Percentiles rank a stretch among this genome's conserved stretches.
Conservation (phyloP, 2,888 invertebrate genomes). For the Leptopilina drosophilae region DNA sequence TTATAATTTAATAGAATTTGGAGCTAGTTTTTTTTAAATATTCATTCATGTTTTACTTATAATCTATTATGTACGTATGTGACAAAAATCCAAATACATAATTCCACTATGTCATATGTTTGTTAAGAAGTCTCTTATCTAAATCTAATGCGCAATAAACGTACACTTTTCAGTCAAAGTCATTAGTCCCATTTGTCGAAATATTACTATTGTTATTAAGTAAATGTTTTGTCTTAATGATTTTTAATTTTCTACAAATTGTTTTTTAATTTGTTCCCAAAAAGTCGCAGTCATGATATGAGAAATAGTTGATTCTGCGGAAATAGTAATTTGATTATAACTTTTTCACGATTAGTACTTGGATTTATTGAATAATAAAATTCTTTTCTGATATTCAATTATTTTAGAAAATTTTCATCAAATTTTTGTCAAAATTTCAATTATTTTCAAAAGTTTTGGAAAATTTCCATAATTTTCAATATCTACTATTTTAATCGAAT, state of each 20-base stretch:
- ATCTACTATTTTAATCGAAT: no score
- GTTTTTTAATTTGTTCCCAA: no score
- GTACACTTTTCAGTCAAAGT: constrained; percentile 11
- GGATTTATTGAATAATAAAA: no score
- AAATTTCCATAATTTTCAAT: no score
- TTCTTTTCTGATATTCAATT: no score
- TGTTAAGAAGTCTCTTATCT: constrained; percentile 3
- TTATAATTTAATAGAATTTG: neutral
- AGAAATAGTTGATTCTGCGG: no score
- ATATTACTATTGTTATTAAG: neutral
- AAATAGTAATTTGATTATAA: no score
- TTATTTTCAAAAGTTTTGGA: no score
- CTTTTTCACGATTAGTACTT: no score
- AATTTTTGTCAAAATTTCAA: no score
- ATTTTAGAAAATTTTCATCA: no score
- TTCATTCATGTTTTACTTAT: neutral
- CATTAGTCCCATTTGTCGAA: neutral
- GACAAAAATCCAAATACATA: neutral
- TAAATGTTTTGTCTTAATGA: neutral
- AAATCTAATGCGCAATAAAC: constrained; percentile 5
- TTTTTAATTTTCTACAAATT: neutral
- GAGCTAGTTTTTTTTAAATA: neutral
- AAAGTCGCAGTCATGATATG: no score
- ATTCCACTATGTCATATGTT: neutral
- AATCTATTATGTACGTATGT: neutral